phyloP scores from a whole-genome alignment of 2,797 vertebrate species.

The Pitangus sulphuratus region DNA sequence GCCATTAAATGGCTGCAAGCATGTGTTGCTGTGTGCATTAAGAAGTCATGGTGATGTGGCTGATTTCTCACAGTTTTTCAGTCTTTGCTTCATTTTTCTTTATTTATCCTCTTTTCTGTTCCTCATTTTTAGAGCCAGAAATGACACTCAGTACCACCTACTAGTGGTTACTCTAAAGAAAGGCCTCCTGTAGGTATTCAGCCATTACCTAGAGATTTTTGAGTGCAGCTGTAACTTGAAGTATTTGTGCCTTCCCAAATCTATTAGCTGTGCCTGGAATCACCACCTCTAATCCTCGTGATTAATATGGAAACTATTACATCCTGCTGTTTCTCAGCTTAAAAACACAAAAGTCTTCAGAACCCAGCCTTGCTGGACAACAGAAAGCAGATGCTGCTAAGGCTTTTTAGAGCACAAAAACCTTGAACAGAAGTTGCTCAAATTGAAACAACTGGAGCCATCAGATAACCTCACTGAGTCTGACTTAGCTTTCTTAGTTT shows the following conservation, averaged over 20 bases:
- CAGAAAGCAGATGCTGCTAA: constrained; percentile 33
- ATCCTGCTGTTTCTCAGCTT: constrained; percentile 21
- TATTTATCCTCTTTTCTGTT: background rate
- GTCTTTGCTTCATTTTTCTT: constrained; percentile 27
- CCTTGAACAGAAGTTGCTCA: background rate
- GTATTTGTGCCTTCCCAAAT: constrained; percentile 12
- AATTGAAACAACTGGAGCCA: background rate
- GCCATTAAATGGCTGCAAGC: background rate
- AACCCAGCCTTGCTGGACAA: background rate
- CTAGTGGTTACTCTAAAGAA: constrained; percentile 31
- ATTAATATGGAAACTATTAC: background rate
- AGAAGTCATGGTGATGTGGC: background rate
- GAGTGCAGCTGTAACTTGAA: background rate
- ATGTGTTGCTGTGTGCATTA: background rate
- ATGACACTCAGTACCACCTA: background rate
- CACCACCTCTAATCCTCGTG: background rate
- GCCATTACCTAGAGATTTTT: background rate
- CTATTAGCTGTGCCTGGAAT: background rate
- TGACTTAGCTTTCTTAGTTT: background rate
- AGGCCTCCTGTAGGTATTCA: background rate
- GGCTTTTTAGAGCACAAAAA: constrained; percentile 4
- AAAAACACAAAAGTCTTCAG: background rate
- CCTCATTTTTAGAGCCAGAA: background rate
- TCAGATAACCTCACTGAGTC: background rate
- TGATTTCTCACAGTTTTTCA: constrained; percentile 18